Evolutionary conservation across 2,888 invertebrate genomes (phyloP).

Genomic region (Aphodius granarius): DNA sequence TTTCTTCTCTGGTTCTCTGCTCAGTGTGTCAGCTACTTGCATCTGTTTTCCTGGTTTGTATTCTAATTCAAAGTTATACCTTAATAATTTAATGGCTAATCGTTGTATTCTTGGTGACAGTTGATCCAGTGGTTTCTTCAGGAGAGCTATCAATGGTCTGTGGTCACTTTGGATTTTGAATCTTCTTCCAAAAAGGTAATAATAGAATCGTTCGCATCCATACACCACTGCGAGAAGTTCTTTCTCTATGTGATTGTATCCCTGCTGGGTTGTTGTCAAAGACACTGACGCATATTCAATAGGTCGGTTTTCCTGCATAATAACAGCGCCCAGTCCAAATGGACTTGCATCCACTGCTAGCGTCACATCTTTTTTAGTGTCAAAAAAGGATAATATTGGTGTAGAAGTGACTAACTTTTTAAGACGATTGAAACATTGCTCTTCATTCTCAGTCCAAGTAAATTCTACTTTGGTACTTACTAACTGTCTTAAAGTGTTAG

Average conservation of each 20-base stretch:
- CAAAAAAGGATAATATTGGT: not conserved
- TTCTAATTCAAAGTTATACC: not conserved
- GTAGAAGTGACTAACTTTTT: constrained; percentile 14
- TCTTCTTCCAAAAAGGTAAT: constrained; percentile 18
- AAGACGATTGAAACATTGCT: constrained; percentile 13
- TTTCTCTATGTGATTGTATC: constrained; percentile 36
- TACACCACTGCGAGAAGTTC: constrained; percentile 34
- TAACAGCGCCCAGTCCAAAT: constrained; percentile 20
- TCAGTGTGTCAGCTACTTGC: not conserved
- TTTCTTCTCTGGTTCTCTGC: not conserved
- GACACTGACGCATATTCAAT: constrained; percentile 21
- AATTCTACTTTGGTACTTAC: constrained; percentile 15
- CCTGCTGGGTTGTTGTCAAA: constrained; percentile 21
- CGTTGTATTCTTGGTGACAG: constrained; percentile 9
- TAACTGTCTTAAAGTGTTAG: constrained; percentile 8
- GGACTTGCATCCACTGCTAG: constrained; percentile 25
- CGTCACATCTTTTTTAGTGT: constrained; percentile 16
- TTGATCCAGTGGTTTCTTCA: constrained; percentile 9
- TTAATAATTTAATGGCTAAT: not conserved
- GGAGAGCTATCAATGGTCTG: not conserved
- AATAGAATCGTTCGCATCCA: constrained; percentile 30
- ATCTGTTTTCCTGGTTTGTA: not conserved
- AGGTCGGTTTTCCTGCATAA: constrained; percentile 18
- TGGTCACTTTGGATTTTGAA: constrained; percentile 12
- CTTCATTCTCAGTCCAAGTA: constrained; percentile 14